Evolutionary conservation across 2,888 invertebrate genomes (phyloP).

Genomic region (Coecobrya sp.): DNA sequence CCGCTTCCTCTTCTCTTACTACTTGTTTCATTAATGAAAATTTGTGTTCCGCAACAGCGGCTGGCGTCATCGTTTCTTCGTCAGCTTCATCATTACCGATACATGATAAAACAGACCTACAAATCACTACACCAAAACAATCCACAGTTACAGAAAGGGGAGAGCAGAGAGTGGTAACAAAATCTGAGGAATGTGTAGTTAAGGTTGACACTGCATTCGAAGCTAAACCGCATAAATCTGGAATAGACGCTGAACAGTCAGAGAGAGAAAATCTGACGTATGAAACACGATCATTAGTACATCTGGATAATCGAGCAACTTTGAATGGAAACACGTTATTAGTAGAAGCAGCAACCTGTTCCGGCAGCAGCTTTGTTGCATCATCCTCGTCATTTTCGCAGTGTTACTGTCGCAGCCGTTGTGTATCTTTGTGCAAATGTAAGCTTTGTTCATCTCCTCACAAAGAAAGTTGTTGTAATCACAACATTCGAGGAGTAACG

Average conservation of each 20-base stretch:
- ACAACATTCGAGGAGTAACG: not conserved
- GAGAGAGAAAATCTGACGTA: not conserved
- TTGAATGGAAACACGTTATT: not conserved
- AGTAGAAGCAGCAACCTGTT: constrained; percentile 12
- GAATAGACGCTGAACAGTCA: too few species aligned
- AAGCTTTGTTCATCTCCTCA: not conserved
- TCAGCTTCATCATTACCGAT: not conserved
- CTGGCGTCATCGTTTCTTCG: constrained; percentile 39
- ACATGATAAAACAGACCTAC: not conserved
- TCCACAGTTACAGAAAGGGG: not conserved
- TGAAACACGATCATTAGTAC: not conserved
- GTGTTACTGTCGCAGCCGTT: not conserved
- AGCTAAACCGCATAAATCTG: too few species aligned
- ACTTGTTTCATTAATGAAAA: constrained; percentile 9
- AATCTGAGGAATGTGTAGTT: too few species aligned
- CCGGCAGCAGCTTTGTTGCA: not conserved
- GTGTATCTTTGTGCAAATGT: not conserved
- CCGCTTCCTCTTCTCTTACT: not conserved
- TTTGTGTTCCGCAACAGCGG: constrained; percentile 51
- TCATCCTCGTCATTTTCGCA: not conserved
- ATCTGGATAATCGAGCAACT: not conserved
- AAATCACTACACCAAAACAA: not conserved
- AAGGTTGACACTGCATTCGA: too few species aligned
- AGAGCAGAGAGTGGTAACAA: too few species aligned
- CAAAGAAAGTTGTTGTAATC: not conserved